phyloP scores from a whole-genome alignment of 2,113 vertebrate species.

The Eidolon helvum region DNA sequence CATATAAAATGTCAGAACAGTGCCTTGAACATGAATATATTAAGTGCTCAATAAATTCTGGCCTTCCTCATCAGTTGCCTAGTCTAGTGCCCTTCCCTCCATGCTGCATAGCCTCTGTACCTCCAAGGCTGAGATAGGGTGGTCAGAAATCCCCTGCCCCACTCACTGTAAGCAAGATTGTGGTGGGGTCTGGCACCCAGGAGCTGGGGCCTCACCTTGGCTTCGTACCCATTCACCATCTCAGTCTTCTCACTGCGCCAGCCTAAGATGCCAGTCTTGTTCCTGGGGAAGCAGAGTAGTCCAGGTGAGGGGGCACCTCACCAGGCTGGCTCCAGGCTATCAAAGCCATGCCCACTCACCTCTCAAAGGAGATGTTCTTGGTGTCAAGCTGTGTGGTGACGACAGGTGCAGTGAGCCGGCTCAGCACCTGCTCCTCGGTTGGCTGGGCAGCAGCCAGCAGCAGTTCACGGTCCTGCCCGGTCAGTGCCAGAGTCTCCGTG shows the following conservation, averaged over 20 bases:
- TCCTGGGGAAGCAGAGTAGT: slow-evolving; percentile 82
- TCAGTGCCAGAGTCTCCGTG: slow-evolving; percentile 92
- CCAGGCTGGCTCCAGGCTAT: neutral
- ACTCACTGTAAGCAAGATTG: neutral
- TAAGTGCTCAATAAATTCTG: neutral
- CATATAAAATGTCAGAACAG: neutral
- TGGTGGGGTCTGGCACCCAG: neutral
- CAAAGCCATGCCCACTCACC: slow-evolving; percentile 81
- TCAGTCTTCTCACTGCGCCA: slow-evolving; percentile 98
- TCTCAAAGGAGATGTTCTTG: slow-evolving; percentile 97
- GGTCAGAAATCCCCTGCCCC: neutral
- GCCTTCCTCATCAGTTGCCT: neutral
- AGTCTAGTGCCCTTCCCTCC: neutral
- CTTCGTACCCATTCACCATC: slow-evolving; percentile 95
- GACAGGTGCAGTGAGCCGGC: slow-evolving; percentile 91
- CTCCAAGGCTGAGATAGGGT: neutral
- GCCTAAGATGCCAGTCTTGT: slow-evolving; percentile 97
- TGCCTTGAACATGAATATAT: neutral
- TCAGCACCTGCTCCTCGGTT: slow-evolving; percentile 96
- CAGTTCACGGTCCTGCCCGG: slow-evolving; percentile 86
- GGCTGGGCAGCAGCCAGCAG: slow-evolving; percentile 92
- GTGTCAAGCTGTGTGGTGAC: slow-evolving; percentile 98
- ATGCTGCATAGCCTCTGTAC: neutral
- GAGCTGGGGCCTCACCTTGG: slow-evolving; percentile 89
- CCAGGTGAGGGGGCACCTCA: neutral